Conservation (phyloP, 2,797 vertebrate species). For the Enteromius radiatus region DNA sequence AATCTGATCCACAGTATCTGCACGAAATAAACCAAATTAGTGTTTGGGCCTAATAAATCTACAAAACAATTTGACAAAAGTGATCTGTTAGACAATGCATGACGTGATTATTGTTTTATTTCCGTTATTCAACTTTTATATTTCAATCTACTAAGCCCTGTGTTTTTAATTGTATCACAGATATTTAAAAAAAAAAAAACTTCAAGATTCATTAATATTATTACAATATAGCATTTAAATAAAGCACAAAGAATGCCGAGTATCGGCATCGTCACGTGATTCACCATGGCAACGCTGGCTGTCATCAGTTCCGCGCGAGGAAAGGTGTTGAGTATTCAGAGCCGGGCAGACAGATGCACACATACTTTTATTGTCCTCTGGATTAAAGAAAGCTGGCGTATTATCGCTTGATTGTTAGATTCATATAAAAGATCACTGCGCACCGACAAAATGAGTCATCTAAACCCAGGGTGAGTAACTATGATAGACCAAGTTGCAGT, state of each 20-base stretch:
- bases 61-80: not conserved
- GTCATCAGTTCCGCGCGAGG: conserved; percentile 67
- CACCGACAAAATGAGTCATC: conserved; percentile 81
- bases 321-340: conserved; percentile 41
- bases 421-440: conserved; percentile 28
- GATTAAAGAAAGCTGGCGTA: conserved; percentile 10
- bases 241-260: not conserved
- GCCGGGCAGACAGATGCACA: conserved; percentile 16
- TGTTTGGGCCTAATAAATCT: not conserved
- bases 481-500: not conserved
- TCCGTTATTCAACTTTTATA: not conserved
- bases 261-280: conserved; percentile 76
- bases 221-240: not conserved
- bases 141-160: not conserved
- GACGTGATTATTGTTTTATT: no score
- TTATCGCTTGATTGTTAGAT: not conserved
- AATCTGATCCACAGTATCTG: not conserved
- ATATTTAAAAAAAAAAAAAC: not conserved
- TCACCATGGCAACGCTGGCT: conserved; percentile 82
- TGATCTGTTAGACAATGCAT: not conserved
- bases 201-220: not conserved
- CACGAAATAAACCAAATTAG: not conserved
- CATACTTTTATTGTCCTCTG: conserved; percentile 26
- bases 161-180: not conserved
- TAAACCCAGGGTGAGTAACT: conserved; percentile 82